Percentiles rank a stretch among this genome's conserved stretches.
These are phyloP conservation scores for Bombus cullumanus DNA, from an alignment of 1,140 invertebrate species.

Conservation along the genomic window DNA sequence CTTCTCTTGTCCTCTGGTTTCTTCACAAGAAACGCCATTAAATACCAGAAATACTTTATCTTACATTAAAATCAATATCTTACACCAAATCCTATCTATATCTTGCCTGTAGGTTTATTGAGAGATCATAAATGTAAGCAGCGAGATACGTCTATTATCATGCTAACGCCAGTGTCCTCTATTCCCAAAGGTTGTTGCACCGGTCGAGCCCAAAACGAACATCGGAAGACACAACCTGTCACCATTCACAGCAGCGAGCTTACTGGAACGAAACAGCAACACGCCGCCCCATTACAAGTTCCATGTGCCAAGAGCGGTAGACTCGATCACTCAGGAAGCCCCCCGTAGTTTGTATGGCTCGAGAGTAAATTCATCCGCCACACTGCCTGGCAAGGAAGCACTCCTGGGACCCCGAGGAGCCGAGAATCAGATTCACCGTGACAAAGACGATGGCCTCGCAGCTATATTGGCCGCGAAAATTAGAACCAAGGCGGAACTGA, in stretches of 20 bases:
- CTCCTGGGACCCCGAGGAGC: conserved; percentile 70
- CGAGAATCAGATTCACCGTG: conserved; percentile 78
- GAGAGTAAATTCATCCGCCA: conserved; percentile 76
- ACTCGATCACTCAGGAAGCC: conserved; percentile 83
- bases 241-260: conserved; percentile 83
- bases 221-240: conserved; percentile 84
- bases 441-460: conserved; percentile 83
- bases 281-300: conserved; percentile 85
- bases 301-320: conserved; percentile 87
- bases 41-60: neutral
- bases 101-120: neutral
- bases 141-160: neutral
- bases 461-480: conserved; percentile 87
- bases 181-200: conserved; percentile 78
- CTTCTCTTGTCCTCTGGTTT: neutral
- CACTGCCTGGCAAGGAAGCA: conserved; percentile 75
- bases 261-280: conserved; percentile 82
- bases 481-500: conserved; percentile 91
- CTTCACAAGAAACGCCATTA: neutral
- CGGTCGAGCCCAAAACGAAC: conserved; percentile 83
- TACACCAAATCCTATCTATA: neutral
- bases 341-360: conserved; percentile 75
- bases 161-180: conserved; percentile 26
- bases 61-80: neutral
- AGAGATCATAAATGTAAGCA: neutral